Evolutionary conservation across 2,113 vertebrate genomes (phyloP), one percentile per base, ranked within the genome.

Genomic region (Progne subis): DNA sequence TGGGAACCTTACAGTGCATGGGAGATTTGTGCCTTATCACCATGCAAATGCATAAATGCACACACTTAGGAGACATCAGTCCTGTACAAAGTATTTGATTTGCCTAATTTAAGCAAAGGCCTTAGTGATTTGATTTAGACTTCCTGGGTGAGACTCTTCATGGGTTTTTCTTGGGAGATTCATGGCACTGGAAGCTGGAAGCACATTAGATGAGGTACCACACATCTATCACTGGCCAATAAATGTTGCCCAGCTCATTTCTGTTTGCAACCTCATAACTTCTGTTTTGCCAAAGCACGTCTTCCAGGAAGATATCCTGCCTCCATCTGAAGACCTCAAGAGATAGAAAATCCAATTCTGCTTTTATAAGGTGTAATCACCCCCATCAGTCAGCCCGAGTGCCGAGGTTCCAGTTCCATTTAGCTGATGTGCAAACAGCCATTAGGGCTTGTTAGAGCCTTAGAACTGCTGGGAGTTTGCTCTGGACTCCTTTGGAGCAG

Each of bases 281-380:
- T 57, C 76, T 95, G 32, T 74, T 94, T 75, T 81, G 76, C 91
- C 53, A 63, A 79, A 84, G 39, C 56, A 3, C 5, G 4, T 86
- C 91, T 82, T 84, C 74, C 88, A 79, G 82, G n/a, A 82, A 55
- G 77, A 49, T 89, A 84, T 71, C 56, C 77, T 84, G 88, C 78
- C 74, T 84, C 86, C 5, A 0, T 79, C 18, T 86, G 72, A 94
- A 81, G 91, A 84, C 77, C 80, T 92, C 88, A 29, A 46, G 94
- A 94, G 95, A 84, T 3, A 76, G 86, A 53, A 94, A 95, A 94
- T 95, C 70, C 77, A 89, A 88, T 97, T 95, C 47, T 91, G 55
- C 74, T 80, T 77, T 63, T 6, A 1, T 84, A 71, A 94, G 41
- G 77, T 92, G 95, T 95, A 95, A 95, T 95, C 49, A 84, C 44